A percentile compares a stretch with the other conserved stretches of the same genome.
These are phyloP conservation scores for Streblospio benedicti DNA, from an alignment of 1,140 invertebrate genomes.

Conservation along the genomic window DNA sequence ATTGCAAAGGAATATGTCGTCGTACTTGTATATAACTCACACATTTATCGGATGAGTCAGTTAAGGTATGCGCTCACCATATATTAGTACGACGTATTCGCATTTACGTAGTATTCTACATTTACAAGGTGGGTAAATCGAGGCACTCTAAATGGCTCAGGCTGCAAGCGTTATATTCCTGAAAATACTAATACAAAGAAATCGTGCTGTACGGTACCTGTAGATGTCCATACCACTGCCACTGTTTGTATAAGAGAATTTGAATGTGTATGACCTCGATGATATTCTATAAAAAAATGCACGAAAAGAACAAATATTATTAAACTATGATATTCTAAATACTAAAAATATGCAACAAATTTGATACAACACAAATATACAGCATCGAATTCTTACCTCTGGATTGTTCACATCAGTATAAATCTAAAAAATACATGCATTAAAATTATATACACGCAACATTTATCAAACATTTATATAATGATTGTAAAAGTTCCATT, in stretches of 20 bases:
- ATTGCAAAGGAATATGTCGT: no score
- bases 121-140: no score
- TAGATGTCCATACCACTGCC: constrained; percentile 42
- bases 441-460: neutral
- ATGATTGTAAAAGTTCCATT: neutral
- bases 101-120: no score
- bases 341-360: neutral
- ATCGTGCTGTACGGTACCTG: constrained; percentile 23
- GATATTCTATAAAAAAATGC: constrained; percentile 34
- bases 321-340: neutral
- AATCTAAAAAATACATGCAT: constrained; percentile 27
- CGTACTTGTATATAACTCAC: no score
- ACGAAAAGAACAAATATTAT: neutral
- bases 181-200: no score
- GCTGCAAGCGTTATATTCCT: no score
- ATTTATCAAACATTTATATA: neutral
- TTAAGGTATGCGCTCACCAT: no score
- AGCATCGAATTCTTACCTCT: constrained; percentile 28
- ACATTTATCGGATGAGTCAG: no score
- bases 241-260: constrained; percentile 37
- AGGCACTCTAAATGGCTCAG: no score
- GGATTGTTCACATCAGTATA: constrained; percentile 39
- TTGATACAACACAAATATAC: neutral
- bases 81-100: no score
- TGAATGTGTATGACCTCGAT: constrained; percentile 47